Percentiles rank a stretch among this genome's conserved stretches.
These are phyloP conservation scores for Dryobotodes eremita DNA, from an alignment of 2,888 invertebrate species.

Conservation along the genomic window DNA sequence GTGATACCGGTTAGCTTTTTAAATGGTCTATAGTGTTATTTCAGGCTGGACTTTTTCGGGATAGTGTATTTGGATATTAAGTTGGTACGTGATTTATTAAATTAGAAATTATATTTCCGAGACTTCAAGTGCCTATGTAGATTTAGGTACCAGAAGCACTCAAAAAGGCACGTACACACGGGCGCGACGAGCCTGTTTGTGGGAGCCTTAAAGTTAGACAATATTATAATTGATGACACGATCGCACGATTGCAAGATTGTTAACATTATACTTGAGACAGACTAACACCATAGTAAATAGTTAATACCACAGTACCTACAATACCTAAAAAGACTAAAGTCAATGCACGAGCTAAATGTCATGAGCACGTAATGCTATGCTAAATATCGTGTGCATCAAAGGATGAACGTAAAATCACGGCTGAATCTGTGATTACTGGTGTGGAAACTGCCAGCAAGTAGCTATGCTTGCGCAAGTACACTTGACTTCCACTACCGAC, in stretches of 20 bases:
- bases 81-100: not conserved
- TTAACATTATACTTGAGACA: conserved; percentile 14
- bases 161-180: too few species aligned
- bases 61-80: not conserved
- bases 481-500: conserved; percentile 19
- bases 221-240: not conserved
- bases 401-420: conserved; percentile 46
- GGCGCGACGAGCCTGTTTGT: too few species aligned
- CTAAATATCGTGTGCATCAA: conserved; percentile 36
- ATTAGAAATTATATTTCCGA: not conserved
- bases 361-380: conserved; percentile 47
- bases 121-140: not conserved
- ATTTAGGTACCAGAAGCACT: not conserved
- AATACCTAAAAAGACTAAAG: conserved; percentile 20
- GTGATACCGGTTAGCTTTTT: not conserved
- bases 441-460: conserved; percentile 48
- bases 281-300: conserved; percentile 6
- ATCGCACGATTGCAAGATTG: conserved; percentile 4
- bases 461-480: not conserved
- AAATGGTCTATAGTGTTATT: not conserved
- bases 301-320: not conserved
- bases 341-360: conserved; percentile 48
- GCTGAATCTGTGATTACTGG: conserved; percentile 18
- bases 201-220: not conserved
- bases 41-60: too few species aligned